Percentiles rank a stretch among this genome's conserved stretches.
Evolutionary conservation across 2,888 invertebrate species (phyloP).

Genomic region (Pantelozetes paolii): DNA sequence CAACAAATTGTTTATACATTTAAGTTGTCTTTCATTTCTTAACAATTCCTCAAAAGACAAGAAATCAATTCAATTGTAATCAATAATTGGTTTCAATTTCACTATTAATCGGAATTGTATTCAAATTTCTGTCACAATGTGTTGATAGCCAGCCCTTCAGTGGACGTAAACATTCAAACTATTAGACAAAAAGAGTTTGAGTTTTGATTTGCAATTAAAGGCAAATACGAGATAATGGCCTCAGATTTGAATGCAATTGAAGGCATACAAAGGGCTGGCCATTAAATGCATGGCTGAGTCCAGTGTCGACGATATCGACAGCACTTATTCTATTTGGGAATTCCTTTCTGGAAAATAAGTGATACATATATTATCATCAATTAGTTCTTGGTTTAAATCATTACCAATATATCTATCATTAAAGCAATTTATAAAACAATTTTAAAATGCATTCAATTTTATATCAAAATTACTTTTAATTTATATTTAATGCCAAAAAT

Average conservation of each 20-base stretch:
- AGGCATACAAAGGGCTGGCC: slow-evolving; percentile 33
- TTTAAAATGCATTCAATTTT: neutral
- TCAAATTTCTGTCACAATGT: slow-evolving; percentile 5
- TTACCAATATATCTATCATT: neutral
- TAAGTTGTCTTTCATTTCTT: neutral
- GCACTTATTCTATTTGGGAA: slow-evolving; percentile 30
- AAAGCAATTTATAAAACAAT: neutral
- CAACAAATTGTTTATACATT: slow-evolving; percentile 8
- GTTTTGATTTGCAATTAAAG: slow-evolving; percentile 12
- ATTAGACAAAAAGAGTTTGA: neutral
- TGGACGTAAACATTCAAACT: slow-evolving; percentile 10
- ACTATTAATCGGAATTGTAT: neutral
- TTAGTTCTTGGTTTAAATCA: neutral
- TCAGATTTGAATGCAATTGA: slow-evolving; percentile 8
- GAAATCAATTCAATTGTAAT: neutral
- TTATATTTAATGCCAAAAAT: neutral
- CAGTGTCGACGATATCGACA: slow-evolving; percentile 35
- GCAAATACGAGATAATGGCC: neutral
- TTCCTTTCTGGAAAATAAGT: slow-evolving; percentile 36
- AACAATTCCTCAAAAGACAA: slow-evolving; percentile 6
- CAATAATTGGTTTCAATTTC: slow-evolving; percentile 14
- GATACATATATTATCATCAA: slow-evolving; percentile 24
- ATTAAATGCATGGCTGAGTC: slow-evolving; percentile 33
- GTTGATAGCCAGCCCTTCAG: slow-evolving; percentile 24
- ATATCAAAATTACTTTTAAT: neutral